Evolutionary conservation across 2,797 vertebrate genomes (phyloP).

Genomic region (Acropternis orthonyx): DNA sequence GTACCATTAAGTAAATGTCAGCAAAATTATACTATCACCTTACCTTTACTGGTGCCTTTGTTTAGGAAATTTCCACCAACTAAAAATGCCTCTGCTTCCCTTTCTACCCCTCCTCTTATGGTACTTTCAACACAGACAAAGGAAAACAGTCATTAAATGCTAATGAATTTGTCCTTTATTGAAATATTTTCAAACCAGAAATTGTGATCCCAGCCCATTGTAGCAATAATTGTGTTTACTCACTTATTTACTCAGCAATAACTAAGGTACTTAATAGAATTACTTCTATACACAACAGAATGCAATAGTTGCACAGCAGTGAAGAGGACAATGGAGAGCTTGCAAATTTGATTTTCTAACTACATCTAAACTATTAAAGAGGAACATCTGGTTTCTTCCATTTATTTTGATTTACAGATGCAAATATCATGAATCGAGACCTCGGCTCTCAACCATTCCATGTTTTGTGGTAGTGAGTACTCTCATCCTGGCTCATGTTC

Average conservation of each 20-base stretch:
- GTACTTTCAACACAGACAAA: neutral
- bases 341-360: neutral
- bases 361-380: neutral
- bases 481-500: accelerated
- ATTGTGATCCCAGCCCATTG: constrained; percentile 17
- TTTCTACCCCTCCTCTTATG: neutral
- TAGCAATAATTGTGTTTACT: constrained; percentile 3
- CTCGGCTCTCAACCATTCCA: neutral
- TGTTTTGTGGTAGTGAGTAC: neutral
- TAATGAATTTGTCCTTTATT: constrained; percentile 47
- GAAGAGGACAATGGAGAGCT: neutral
- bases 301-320: neutral
- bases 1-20: neutral
- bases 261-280: neutral
- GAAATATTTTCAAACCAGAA: constrained; percentile 43
- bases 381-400: neutral
- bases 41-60: neutral
- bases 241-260: constrained; percentile 21
- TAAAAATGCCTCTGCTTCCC: neutral
- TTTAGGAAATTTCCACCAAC: neutral
- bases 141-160: neutral
- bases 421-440: neutral
- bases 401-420: neutral
- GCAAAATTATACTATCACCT: neutral
- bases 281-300: neutral